These are phyloP conservation scores for Hypotaenidia okinawae DNA, from an alignment of 2,797 vertebrate species.

Conservation along the genomic window DNA sequence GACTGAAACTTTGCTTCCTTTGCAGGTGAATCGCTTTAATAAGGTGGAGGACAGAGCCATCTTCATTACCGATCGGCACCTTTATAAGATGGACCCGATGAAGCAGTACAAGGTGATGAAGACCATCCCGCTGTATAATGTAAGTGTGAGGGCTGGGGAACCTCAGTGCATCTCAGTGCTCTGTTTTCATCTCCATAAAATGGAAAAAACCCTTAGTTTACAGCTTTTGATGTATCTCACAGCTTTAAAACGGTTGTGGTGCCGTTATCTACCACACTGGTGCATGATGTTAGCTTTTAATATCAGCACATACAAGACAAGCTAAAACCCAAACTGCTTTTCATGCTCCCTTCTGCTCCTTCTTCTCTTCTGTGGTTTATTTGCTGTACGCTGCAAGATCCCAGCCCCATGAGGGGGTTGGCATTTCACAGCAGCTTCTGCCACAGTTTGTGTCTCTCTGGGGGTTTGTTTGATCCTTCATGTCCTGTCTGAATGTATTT, in stretches of 20 bases:
- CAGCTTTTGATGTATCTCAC: not conserved
- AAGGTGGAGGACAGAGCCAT: conserved; percentile 92
- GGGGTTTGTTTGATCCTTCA: not conserved
- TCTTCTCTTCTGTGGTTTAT: not conserved
- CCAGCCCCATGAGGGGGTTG: not conserved
- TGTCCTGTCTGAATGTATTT: not conserved
- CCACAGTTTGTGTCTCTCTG: not conserved
- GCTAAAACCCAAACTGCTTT: not conserved
- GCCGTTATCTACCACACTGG: not conserved
- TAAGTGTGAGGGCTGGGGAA: conserved; percentile 62
- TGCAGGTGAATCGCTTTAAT: conserved; percentile 94
- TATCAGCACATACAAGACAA: not conserved
- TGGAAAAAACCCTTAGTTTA: not conserved
- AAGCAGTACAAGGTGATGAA: conserved; percentile 98
- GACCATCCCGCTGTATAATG: conserved; percentile 95
- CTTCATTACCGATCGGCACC: conserved; percentile 95
- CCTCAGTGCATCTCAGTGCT: not conserved
- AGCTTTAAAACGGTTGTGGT: not conserved
- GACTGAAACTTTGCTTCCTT: not conserved
- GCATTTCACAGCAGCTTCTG: not conserved
- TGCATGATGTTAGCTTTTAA: not conserved
- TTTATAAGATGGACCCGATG: conserved; percentile 97
- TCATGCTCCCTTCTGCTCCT: not conserved
- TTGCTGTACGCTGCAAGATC: not conserved
- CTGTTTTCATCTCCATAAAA: not conserved